Conservation (phyloP, 2,797 vertebrate species). For the Arremon aurantiirostris region DNA sequence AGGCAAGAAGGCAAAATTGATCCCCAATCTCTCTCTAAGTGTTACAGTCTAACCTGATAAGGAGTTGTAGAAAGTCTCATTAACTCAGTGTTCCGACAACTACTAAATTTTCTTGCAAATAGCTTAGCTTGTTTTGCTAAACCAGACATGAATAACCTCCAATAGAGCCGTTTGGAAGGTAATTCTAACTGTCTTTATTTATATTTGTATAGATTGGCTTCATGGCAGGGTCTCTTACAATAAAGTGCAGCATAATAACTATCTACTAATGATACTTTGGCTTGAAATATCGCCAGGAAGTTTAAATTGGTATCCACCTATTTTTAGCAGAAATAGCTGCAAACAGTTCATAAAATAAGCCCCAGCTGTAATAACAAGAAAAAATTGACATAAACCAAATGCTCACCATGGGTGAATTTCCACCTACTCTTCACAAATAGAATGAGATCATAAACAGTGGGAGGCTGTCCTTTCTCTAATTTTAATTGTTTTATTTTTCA, state of each 20-base stretch:
- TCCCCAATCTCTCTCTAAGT: background rate
- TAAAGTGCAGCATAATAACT: slow-evolving; percentile 54
- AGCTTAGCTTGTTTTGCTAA: slow-evolving; percentile 40
- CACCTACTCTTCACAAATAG: slow-evolving; percentile 56
- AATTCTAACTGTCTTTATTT: slow-evolving; percentile 54
- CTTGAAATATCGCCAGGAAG: slow-evolving; percentile 54
- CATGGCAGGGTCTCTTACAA: slow-evolving; percentile 46
- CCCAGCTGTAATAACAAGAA: slow-evolving; percentile 62
- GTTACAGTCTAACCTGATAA: background rate
- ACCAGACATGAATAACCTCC: slow-evolving; percentile 49
- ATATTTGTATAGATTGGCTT: slow-evolving; percentile 53
- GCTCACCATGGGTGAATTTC: slow-evolving; percentile 62
- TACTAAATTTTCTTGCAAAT: slow-evolving; percentile 55
- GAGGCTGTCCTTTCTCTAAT: slow-evolving; percentile 51
- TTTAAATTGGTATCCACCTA: slow-evolving; percentile 64
- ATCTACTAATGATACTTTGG: slow-evolving; percentile 63
- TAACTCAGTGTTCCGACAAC: background rate
- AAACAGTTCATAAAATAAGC: slow-evolving; percentile 63
- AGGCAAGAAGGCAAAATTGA: slow-evolving; percentile 12
- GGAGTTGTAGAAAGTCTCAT: slow-evolving; percentile 35
- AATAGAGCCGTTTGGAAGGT: background rate
- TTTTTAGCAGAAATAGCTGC: slow-evolving; percentile 63
- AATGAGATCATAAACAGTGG: slow-evolving; percentile 52
- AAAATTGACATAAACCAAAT: slow-evolving; percentile 69
- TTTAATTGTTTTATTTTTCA: slow-evolving; percentile 69